phyloP scores from a whole-genome alignment of 2,888 invertebrate genomes.

The Hypercompe scribonia region DNA sequence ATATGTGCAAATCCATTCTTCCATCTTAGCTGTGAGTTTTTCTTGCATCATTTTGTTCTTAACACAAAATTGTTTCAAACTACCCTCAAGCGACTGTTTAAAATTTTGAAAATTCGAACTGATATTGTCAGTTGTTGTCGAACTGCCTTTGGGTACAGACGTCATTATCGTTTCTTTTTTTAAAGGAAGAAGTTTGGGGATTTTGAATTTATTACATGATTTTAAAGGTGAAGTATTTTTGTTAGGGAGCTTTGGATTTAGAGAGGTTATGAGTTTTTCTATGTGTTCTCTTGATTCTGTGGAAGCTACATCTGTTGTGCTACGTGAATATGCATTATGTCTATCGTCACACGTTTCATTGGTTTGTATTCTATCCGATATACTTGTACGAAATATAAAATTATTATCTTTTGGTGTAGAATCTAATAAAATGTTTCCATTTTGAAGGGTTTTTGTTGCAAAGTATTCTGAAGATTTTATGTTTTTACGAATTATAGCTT shows the following conservation, averaged over 20 bases:
- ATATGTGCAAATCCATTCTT: conserved; percentile 67
- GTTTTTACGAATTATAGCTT: not conserved
- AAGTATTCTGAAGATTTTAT: not conserved
- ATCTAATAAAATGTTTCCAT: not conserved
- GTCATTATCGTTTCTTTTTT: conserved; percentile 25
- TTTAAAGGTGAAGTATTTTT: not conserved
- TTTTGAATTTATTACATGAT: conserved; percentile 28
- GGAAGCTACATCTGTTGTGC: not conserved
- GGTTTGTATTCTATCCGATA: not conserved
- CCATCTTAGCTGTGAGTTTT: conserved; percentile 54
- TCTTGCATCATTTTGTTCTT: conserved; percentile 47
- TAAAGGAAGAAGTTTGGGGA: conserved; percentile 19
- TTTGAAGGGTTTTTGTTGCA: not conserved
- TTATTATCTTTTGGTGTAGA: not conserved
- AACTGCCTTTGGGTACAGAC: conserved; percentile 1
- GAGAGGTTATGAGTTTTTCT: conserved; percentile 19
- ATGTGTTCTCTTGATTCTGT: conserved; percentile 6
- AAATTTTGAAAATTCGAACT: conserved; percentile 13
- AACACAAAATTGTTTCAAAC: conserved; percentile 50
- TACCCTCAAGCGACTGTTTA: conserved; percentile 30
- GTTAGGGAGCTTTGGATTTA: conserved; percentile 3
- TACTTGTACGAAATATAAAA: not conserved
- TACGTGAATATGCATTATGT: not conserved
- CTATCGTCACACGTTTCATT: not conserved
- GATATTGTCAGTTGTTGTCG: conserved; percentile 19